phyloP scores from a whole-genome alignment of 2,888 invertebrate species.

The Polyommatus icarus region DNA sequence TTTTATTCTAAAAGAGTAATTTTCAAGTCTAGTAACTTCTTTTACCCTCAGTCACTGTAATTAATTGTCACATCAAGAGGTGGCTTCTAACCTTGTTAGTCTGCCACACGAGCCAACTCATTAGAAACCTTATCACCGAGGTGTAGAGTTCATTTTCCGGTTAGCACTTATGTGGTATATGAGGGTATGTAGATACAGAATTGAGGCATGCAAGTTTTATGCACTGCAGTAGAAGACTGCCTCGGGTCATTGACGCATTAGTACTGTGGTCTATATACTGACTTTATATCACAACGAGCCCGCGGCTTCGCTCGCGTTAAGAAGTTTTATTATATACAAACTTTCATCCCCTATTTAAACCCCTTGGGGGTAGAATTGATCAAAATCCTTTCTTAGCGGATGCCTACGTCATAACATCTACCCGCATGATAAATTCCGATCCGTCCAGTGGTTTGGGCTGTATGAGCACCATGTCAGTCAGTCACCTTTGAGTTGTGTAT shows the following conservation, averaged over 20 bases:
- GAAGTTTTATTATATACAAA: too few species aligned
- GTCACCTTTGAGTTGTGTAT: too few species aligned
- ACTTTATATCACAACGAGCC: neutral
- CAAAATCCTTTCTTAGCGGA: too few species aligned
- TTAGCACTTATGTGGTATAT: conserved; percentile 37
- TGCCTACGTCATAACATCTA: too few species aligned
- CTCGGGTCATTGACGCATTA: conserved; percentile 32
- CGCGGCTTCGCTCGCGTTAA: too few species aligned
- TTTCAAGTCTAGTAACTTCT: neutral
- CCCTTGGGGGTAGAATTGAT: too few species aligned
- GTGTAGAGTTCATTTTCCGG: conserved; percentile 31
- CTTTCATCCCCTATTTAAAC: too few species aligned
- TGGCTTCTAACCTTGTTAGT: conserved; percentile 25
- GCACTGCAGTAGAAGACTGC: conserved; percentile 46
- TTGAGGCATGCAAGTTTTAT: conserved; percentile 51
- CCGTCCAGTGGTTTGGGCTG: too few species aligned
- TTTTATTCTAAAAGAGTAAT: neutral
- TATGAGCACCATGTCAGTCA: too few species aligned
- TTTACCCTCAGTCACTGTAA: conserved; percentile 4
- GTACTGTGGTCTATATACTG: conserved; percentile 24
- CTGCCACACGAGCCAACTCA: neutral
- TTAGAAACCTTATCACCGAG: neutral
- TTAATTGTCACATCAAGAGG: conserved; percentile 31
- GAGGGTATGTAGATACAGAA: conserved; percentile 36
- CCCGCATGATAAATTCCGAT: too few species aligned